phyloP scores from a whole-genome alignment of 1,140 invertebrate species.

The Cyphomyrmex costatus region DNA sequence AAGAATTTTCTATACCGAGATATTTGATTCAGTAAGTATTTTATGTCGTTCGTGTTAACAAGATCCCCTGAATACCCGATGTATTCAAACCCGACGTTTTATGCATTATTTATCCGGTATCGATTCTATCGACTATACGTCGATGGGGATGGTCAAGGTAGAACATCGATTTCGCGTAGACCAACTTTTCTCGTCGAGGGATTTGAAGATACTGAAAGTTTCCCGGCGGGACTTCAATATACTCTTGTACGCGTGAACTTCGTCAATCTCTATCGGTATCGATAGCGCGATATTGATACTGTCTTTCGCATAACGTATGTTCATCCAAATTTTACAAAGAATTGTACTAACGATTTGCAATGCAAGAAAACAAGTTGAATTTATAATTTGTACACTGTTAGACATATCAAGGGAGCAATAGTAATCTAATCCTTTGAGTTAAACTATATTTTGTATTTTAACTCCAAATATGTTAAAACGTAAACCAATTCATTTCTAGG shows the following conservation, averaged over 20 bases:
- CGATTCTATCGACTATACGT: slow-evolving; percentile 21
- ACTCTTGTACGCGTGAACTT: slow-evolving; percentile 35
- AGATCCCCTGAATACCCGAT: slow-evolving; percentile 22
- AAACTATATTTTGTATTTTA: no score
- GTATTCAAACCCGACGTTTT: slow-evolving; percentile 53
- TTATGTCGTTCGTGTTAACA: slow-evolving; percentile 41
- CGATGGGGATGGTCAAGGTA: slow-evolving; percentile 41
- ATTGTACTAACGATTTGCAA: neutral
- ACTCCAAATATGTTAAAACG: no score
- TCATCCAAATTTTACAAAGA: slow-evolving; percentile 11
- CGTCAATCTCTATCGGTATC: slow-evolving; percentile 30
- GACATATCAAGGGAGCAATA: no score
- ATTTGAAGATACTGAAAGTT: slow-evolving; percentile 52
- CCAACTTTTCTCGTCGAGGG: slow-evolving; percentile 60
- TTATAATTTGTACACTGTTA: neutral
- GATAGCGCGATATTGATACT: slow-evolving; percentile 43
- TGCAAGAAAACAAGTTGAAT: neutral
- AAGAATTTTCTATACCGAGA: neutral
- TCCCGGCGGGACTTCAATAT: slow-evolving; percentile 14
- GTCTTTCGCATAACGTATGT: slow-evolving; percentile 1
- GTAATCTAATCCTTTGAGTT: no score
- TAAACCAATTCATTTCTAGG: no score
- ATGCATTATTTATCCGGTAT: slow-evolving; percentile 59
- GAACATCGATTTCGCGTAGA: slow-evolving; percentile 45
- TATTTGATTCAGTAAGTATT: slow-evolving; percentile 12